Percentiles rank a stretch among this genome's conserved stretches.
Conservation (phyloP, 2,888 invertebrate species). For the Xestoiulus laeticollis region DNA sequence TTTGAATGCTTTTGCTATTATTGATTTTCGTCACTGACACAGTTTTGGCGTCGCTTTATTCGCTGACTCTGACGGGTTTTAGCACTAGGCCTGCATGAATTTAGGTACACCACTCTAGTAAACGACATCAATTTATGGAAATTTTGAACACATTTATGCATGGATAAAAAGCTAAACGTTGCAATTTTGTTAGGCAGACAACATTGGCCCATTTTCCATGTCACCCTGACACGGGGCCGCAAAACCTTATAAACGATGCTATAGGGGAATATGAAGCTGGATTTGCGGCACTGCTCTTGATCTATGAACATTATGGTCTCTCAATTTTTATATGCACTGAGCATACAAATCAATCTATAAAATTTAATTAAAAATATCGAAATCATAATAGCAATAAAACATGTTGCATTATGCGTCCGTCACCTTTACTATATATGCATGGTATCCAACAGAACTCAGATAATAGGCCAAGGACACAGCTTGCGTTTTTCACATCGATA, state of each 20-base stretch:
- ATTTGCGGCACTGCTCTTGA: no score
- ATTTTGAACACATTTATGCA: neutral
- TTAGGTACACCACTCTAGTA: neutral
- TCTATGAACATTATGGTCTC: neutral
- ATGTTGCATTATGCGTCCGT: no score
- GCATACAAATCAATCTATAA: no score
- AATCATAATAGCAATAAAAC: no score
- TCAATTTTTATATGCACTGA: neutral
- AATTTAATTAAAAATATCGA: no score
- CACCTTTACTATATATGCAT: no score
- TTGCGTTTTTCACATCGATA: neutral
- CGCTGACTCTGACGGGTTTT: neutral
- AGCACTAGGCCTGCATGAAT: neutral
- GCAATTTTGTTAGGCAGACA: neutral
- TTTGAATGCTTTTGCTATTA: neutral
- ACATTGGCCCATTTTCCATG: neutral
- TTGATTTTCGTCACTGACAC: conserved; percentile 19
- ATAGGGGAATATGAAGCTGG: no score
- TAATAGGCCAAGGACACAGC: neutral
- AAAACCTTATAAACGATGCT: no score
- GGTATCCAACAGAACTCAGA: neutral
- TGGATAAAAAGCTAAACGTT: neutral
- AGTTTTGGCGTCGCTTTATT: neutral
- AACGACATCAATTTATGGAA: neutral
- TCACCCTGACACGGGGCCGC: neutral